Evolutionary conservation across 2,797 vertebrate genomes (phyloP), one percentile per base, ranked within the genome.

Genomic region (Buceros bicornis): DNA sequence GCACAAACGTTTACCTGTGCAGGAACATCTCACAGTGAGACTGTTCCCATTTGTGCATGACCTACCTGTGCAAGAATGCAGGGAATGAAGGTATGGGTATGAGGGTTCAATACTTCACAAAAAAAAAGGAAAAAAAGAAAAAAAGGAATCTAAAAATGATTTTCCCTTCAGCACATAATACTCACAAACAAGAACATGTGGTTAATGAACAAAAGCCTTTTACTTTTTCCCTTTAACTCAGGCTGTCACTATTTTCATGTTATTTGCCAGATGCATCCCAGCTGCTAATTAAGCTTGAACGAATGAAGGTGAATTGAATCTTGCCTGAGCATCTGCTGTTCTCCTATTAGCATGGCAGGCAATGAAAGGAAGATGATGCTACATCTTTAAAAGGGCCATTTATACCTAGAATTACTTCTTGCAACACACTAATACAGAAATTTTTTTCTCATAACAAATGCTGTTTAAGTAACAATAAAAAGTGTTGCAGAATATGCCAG

Each of bases 281-380:
- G 97, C 96, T 98, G 97, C 97, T 98, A 98, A 98, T 98, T 98
- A 98, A 98, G 97, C 96, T 93, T 96, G 96, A 98, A 98, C 95
- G 96, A 98, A 98, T 98, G 97, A 97, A 98, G 96, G 97, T 98
- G 97, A 98, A 98, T 98, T 98, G 97, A 98, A 98, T 98, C 96
- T 96, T 97, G 95, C 96, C 83, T 96, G 90, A 97, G 97, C 97
- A 98, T 98, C 98, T 98, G 98, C 92, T 98, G 67, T 92, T 96
- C 96, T 92, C 93, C 93, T 96, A 92, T 92, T 96, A 97, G 93
- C 80, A 94, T 95, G 93, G 92, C 82, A 95, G 67, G 74, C 95
- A 96, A 90, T 89, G 93, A 96, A 70, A 83, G 69, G 82, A 94
- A 81, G 94, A 97, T 87, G 82, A 96, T 93, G 50, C 67, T 97